Base-by-base conservation (phyloP, 2,113 vertebrate genomes). In the Engraulis encrasicolus region DNA sequence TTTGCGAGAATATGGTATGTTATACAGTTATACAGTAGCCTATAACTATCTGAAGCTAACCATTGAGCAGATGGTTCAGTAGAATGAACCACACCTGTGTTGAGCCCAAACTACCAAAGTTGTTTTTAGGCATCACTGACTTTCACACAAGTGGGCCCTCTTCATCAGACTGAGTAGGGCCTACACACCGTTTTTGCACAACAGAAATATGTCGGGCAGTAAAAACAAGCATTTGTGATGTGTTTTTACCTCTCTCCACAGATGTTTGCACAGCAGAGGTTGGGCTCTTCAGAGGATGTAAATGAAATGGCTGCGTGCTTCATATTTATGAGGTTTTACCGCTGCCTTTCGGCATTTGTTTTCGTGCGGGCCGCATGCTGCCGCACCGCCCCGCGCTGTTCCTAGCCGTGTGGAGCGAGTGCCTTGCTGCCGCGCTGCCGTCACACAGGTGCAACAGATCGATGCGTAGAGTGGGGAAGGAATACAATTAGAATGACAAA, bases 401-500 rank as follows among this genome's bases (percentile, higher is more conserved):
- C n/a, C n/a, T n/a, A n/a, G n/a, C n/a, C n/a, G n/a, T n/a, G n/a
- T n/a, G n/a, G n/a, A n/a, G n/a, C n/a, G n/a, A 71, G 31, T 34
- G 37, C 23, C 78, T 82, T 80, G 14, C 45, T 84, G 83, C 50
- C 48, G 66, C 78, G 83, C 86, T 85, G 83, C 80, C 85, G 71
- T 31, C 2, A 14, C 27, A 40, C 83, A 85, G 85, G 81, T 88
- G 85, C 79, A 84, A 86, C 89, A 88, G 87, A 88, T 87, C 66
- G 85, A 83, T 84, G 78, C 20, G 6, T 78, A 40, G 81, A 78
- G n/a, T n/a, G 40, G 83, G 82, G 54, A 86, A 84, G 83, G 82
- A 89, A 89, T 85, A 83, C 89, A 85, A 89, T 90, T 89, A 88
- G 87, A 89, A 86, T 87, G 88, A 90, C 74, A 88, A 90, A 89